These are phyloP conservation scores for Monochamus saltuarius DNA, from an alignment of 1,140 invertebrate genomes.

Conservation along the genomic window DNA sequence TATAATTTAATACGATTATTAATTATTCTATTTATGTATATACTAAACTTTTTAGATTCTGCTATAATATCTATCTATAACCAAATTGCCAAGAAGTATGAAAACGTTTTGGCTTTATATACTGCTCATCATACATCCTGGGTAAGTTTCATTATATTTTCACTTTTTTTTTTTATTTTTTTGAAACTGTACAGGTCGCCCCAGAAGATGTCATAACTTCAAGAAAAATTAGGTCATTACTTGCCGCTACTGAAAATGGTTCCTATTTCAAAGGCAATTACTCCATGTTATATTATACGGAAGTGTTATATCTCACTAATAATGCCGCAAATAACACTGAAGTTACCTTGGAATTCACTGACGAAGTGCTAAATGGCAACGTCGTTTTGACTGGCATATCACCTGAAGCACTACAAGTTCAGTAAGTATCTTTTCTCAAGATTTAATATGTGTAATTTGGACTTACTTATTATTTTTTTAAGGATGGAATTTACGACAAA, in stretches of 20 bases:
- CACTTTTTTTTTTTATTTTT: conserved; percentile 19
- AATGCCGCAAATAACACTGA: too few relatives aligned
- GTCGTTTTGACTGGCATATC: too few relatives aligned
- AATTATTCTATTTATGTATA: conserved; percentile 3
- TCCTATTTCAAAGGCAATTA: not conserved
- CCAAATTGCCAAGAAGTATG: conserved; percentile 31
- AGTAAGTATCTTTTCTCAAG: too few relatives aligned
- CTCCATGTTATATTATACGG: too few relatives aligned
- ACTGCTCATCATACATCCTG: conserved; percentile 46
- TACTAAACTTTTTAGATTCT: conserved; percentile 38
- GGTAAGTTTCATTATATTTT: conserved; percentile 43
- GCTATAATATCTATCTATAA: conserved; percentile 40
- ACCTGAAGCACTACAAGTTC: too few relatives aligned
- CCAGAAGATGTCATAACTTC: conserved; percentile 27
- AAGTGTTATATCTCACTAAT: too few relatives aligned
- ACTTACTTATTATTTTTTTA: conserved; percentile 3
- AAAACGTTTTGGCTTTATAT: conserved; percentile 44
- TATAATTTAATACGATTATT: conserved; percentile 17
- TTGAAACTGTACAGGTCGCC: conserved; percentile 19
- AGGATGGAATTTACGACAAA: conserved; percentile 23
- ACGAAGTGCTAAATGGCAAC: too few relatives aligned
- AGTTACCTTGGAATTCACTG: too few relatives aligned
- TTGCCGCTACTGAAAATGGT: not conserved
- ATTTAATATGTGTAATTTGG: too few relatives aligned
- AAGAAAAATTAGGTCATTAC: conserved; percentile 22